Base-by-base conservation (phyloP, 1,140 invertebrate genomes). In the Tribolium madens region DNA sequence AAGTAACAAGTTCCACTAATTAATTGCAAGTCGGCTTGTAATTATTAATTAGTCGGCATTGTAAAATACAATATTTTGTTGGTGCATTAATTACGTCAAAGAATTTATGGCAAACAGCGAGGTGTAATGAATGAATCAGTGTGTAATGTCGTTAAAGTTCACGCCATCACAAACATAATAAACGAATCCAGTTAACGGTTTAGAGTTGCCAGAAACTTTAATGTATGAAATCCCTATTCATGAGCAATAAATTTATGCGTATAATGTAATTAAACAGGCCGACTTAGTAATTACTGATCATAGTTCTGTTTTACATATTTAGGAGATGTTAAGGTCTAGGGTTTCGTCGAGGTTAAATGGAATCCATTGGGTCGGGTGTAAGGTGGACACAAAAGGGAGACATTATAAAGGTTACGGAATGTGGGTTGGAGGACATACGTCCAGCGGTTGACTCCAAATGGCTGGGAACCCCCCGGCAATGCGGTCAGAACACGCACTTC, bases 341-440 rank as follows among this genome's bases (percentile, higher is more conserved):
- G 64, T 64, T 14, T 15, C 53, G 53, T 31, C 31, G 57, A 52
- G 57, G 73, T 60, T 75, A 68, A 75, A 68, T 76, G 48, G 75
- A 76, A 76, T 76, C 69, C 75, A 72, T 52, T 52, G 70, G 70
- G 70, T 50, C 50, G 47, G 26, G 42, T 15, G 48, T 12, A 76
- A 70, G 75, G 75, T 76, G 48, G 75, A 76, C 75, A 76, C 74
- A 76, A 76, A 26, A 76, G 75, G 75, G 33, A 71, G 64, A 76
- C 75, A 76, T 76, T 76, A 71, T 76, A 76, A 70, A 76, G 75
- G 68, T 72, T 52, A 52, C 31, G 68, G 18, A 71, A 76, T 76
- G 68, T 76, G 68, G 75, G 75, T 71, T 48, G 48, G 50, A 76
- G 53, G 64, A 76, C 75, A 76, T 76, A 76, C 75, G 68, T 69